Evolutionary conservation across 2,888 invertebrate genomes (phyloP).

Genomic region (Cryptophagus acutangulus): DNA sequence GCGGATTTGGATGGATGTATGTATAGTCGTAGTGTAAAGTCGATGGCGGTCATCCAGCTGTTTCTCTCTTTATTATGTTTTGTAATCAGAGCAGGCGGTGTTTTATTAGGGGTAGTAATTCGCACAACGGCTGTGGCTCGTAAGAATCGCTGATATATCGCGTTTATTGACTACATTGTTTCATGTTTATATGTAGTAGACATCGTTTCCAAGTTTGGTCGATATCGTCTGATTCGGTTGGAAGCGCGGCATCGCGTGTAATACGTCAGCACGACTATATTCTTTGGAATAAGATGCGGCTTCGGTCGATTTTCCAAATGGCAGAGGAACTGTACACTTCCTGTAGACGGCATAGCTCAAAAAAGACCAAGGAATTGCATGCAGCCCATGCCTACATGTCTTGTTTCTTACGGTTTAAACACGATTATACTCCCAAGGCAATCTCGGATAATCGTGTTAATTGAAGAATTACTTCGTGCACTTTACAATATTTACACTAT

Average conservation of each 20-base stretch:
- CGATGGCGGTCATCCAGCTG: conserved; percentile 17
- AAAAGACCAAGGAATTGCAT: neutral
- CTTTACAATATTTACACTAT: too few species aligned
- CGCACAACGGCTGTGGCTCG: conserved; percentile 40
- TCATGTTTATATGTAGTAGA: conserved; percentile 34
- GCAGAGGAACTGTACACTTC: conserved; percentile 2
- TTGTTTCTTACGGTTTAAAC: too few species aligned
- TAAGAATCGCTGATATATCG: conserved; percentile 42
- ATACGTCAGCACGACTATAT: conserved; percentile 16
- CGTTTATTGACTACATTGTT: conserved; percentile 44
- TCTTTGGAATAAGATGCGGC: conserved; percentile 1
- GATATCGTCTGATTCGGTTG: conserved; percentile 25
- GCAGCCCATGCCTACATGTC: too few species aligned
- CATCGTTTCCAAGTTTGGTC: conserved; percentile 26
- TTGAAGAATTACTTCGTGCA: too few species aligned
- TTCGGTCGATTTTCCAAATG: conserved; percentile 1
- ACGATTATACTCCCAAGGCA: too few species aligned
- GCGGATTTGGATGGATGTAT: neutral
- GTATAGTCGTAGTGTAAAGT: neutral
- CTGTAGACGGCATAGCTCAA: neutral
- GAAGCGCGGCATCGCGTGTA: conserved; percentile 22
- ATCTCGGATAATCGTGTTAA: too few species aligned
- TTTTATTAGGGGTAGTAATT: conserved; percentile 43
- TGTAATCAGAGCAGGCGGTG: conserved; percentile 44
- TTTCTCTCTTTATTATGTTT: conserved; percentile 40